phyloP scores from a whole-genome alignment of 2,888 invertebrate genomes.

The Pyrochroa serraticornis region DNA sequence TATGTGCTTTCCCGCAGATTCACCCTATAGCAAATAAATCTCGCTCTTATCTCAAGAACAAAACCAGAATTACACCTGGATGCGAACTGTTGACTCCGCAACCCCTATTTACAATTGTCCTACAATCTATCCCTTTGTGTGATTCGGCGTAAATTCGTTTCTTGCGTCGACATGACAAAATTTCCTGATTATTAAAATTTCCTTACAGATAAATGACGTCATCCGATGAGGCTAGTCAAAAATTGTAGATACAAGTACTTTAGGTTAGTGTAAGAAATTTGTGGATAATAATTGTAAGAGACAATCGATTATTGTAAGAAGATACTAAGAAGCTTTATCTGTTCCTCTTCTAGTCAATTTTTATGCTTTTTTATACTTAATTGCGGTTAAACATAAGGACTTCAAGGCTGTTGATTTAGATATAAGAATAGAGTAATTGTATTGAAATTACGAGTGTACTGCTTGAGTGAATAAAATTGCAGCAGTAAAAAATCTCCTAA shows the following conservation, averaged over 20 bases:
- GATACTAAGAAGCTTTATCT: conserved; percentile 42
- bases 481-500: too few relatives aligned
- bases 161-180: too few relatives aligned
- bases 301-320: conserved; percentile 42
- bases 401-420: conserved; percentile 48
- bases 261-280: conserved; percentile 7
- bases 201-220: too few relatives aligned
- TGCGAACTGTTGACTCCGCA: background rate
- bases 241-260: conserved; percentile 16
- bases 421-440: conserved; percentile 18
- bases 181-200: too few relatives aligned
- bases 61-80: background rate
- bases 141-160: too few relatives aligned
- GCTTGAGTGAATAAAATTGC: conserved; percentile 1
- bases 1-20: too few relatives aligned
- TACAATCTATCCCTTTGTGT: too few relatives aligned
- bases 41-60: background rate
- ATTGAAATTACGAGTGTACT: conserved; percentile 23
- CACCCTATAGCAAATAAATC: background rate
- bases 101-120: too few relatives aligned
- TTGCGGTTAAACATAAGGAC: conserved; percentile 38
- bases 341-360: conserved; percentile 54
- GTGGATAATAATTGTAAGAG: conserved; percentile 35
- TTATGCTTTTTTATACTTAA: conserved; percentile 44
- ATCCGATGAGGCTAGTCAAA: conserved; percentile 12